These are phyloP conservation scores for Brachionus rubens DNA, from an alignment of 1,140 invertebrate species.

Conservation along the genomic window DNA sequence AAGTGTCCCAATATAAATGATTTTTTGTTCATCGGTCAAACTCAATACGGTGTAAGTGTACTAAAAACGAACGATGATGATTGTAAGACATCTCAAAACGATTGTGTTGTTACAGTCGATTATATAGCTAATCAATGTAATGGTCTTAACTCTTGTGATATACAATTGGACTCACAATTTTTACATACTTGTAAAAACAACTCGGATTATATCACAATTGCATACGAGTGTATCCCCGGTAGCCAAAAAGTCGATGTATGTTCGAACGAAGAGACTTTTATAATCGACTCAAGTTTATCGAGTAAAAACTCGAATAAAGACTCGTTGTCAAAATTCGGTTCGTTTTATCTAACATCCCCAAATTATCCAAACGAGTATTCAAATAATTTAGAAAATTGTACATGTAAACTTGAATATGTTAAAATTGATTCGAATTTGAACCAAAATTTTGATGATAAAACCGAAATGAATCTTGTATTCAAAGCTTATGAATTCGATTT, in stretches of 20 bases:
- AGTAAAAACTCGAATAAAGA: not conserved
- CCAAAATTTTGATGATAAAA: not conserved
- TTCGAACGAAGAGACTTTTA: constrained; percentile 38
- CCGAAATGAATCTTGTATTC: not conserved
- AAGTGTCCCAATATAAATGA: constrained; percentile 41
- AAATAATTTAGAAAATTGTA: constrained; percentile 22
- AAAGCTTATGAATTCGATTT: constrained; percentile 28
- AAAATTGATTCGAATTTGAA: not conserved
- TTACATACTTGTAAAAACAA: constrained; percentile 39
- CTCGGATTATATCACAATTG: constrained; percentile 9
- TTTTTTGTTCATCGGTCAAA: constrained; percentile 39
- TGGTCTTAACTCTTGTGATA: constrained; percentile 15
- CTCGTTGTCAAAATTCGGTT: not conserved
- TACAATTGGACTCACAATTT: constrained; percentile 9
- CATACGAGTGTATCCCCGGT: constrained; percentile 44
- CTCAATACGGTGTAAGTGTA: not conserved
- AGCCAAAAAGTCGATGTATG: constrained; percentile 29
- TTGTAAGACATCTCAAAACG: not conserved
- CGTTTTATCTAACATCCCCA: constrained; percentile 26
- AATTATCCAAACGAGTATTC: constrained; percentile 26
- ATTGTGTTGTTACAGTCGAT: constrained; percentile 16
- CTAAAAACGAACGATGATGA: not conserved
- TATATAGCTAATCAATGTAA: constrained; percentile 43
- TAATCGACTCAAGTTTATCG: constrained; percentile 18
- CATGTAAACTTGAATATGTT: constrained; percentile 30